These are phyloP conservation scores for Dipodomys ordii DNA, from an alignment of 2,113 vertebrate genomes.

Conservation along the genomic window DNA sequence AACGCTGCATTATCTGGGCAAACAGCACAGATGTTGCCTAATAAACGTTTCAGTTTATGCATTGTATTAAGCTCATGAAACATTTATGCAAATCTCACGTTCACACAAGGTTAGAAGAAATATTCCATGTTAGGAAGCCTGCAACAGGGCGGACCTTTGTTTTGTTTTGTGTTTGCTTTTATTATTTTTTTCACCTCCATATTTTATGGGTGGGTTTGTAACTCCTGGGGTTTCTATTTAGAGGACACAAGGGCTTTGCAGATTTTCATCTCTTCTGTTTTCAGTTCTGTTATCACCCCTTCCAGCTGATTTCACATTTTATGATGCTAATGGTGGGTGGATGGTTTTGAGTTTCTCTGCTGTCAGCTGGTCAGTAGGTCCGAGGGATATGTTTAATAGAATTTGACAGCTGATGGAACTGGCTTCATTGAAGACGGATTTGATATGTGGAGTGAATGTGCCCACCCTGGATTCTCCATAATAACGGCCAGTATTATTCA, in stretches of 20 bases:
- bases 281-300: constrained; percentile 92
- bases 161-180: constrained; percentile 54
- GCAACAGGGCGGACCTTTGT: constrained; percentile 84
- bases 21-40: constrained; percentile 90
- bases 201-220: constrained; percentile 86
- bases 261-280: constrained; percentile 90
- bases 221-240: constrained; percentile 86
- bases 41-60: constrained; percentile 86
- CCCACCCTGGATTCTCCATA: constrained; percentile 95
- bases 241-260: constrained; percentile 86
- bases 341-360: constrained; percentile 93
- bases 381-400: constrained; percentile 98
- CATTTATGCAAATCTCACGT: constrained; percentile 89
- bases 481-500: constrained; percentile 98
- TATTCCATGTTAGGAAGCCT: constrained; percentile 83
- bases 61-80: constrained; percentile 89
- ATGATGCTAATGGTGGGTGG: constrained; percentile 98
- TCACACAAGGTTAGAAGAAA: constrained; percentile 88
- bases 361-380: constrained; percentile 98
- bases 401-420: constrained; percentile 99
- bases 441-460: constrained; percentile 98
- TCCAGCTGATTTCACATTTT: constrained; percentile 99
- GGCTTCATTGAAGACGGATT: constrained; percentile 98
- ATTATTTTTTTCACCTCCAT: constrained; percentile 61
- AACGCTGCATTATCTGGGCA: constrained; percentile 85